Conservation (phyloP, 2,113 vertebrate genomes). For the Vireo altiloquus region DNA sequence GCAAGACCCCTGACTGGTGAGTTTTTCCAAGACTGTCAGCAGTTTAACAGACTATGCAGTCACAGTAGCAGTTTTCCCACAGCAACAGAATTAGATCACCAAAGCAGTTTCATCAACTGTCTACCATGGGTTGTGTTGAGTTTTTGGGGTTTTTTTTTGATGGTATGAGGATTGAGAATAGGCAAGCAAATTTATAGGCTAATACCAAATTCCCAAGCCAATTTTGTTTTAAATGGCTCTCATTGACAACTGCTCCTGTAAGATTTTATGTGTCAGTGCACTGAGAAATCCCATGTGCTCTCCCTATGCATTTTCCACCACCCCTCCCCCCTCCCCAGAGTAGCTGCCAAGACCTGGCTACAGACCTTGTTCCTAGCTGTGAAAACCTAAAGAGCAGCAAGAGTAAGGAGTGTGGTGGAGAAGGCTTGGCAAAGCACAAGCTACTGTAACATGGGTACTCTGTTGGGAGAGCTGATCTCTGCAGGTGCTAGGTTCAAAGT, state of each 20-base stretch:
- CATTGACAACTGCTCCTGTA: background rate
- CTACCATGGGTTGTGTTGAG: background rate
- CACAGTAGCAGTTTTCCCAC: background rate
- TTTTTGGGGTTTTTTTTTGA: background rate
- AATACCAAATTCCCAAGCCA: background rate
- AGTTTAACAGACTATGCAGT: background rate
- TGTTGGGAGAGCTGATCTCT: background rate
- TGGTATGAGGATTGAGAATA: background rate
- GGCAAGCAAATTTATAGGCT: background rate
- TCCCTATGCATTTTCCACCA: background rate
- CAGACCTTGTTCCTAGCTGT: background rate
- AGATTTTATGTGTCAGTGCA: background rate
- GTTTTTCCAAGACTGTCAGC: background rate
- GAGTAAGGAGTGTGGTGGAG: background rate
- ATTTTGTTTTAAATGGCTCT: background rate
- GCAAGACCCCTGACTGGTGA: background rate
- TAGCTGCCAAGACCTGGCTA: background rate
- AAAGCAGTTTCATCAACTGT: background rate
- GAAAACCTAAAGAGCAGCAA: background rate
- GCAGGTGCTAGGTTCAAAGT: background rate
- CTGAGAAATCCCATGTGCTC: background rate
- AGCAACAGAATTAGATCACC: background rate
- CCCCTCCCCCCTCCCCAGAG: background rate
- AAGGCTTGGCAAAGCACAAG: background rate
- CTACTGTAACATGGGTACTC: background rate